Evolutionary conservation across 2,113 vertebrate species (phyloP).

Genomic region (Aldabrachelys gigantea): DNA sequence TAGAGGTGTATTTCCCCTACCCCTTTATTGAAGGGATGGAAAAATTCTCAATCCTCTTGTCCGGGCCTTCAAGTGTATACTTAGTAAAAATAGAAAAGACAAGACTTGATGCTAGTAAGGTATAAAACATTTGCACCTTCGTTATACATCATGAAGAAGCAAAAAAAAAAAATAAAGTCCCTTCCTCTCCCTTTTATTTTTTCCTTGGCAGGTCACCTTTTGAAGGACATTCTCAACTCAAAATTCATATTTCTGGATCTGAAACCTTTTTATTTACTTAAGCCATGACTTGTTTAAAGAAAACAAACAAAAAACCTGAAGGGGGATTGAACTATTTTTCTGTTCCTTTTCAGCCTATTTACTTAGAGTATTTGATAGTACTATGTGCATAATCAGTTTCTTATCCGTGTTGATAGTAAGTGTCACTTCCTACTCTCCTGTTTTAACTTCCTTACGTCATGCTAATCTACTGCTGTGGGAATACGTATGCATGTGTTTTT

Average conservation of each 20-base stretch:
- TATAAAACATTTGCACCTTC: not conserved
- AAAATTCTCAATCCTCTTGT: not conserved
- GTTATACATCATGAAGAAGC: not conserved
- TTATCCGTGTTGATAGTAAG: not conserved
- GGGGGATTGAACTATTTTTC: slow-evolving; percentile 20
- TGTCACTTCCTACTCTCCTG: slow-evolving; percentile 31
- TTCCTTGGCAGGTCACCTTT: not conserved
- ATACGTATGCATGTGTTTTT: not conserved
- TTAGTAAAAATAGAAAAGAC: not conserved
- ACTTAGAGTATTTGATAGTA: not conserved
- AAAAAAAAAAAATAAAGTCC: not conserved
- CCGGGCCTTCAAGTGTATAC: not conserved
- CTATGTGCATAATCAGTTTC: slow-evolving; percentile 4
- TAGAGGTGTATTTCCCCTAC: not conserved
- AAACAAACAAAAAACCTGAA: slow-evolving; percentile 8
- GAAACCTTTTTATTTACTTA: not conserved
- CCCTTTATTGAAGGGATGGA: not conserved
- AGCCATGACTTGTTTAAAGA: not conserved
- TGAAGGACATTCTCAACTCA: not conserved
- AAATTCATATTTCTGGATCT: not conserved
- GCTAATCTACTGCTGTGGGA: not conserved
- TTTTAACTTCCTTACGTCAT: not conserved
- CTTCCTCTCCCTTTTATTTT: not conserved
- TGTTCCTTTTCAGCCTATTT: slow-evolving; percentile 2
- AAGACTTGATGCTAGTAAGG: not conserved